phyloP scores from a whole-genome alignment of 2,888 invertebrate genomes.

The Clanis bilineata region DNA sequence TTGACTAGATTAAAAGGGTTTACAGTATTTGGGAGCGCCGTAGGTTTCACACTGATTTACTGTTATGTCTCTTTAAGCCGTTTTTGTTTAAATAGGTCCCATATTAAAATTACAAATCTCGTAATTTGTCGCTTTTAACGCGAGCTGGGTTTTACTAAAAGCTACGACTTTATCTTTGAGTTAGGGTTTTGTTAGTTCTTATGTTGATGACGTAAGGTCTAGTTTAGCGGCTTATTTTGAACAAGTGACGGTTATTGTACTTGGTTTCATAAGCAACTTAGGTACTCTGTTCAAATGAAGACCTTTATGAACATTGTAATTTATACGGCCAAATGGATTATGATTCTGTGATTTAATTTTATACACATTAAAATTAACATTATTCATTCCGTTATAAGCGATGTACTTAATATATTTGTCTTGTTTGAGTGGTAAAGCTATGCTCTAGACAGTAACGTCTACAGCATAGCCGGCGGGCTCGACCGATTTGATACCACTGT shows the following conservation, averaged over 20 bases:
- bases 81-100: conserved; percentile 9
- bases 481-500: too few relatives aligned
- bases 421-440: too few relatives aligned
- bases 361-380: too few relatives aligned
- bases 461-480: too few relatives aligned
- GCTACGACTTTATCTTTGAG: neutral
- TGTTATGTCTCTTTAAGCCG: conserved; percentile 9
- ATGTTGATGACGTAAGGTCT: neutral
- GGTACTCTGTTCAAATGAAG: neutral
- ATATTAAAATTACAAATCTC: conserved; percentile 14
- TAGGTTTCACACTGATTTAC: conserved; percentile 33
- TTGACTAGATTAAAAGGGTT: conserved; percentile 58
- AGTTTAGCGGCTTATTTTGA: neutral
- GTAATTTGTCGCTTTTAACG: conserved; percentile 17
- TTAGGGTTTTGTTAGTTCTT: neutral
- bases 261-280: neutral
- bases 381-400: too few relatives aligned
- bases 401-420: too few relatives aligned
- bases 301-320: neutral
- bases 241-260: neutral
- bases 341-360: neutral
- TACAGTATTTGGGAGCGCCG: conserved; percentile 44
- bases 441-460: too few relatives aligned
- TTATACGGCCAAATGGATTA: neutral
- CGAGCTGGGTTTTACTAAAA: conserved; percentile 25